These are phyloP conservation scores for Asbolus verrucosus DNA, from an alignment of 1,140 invertebrate genomes.

Conservation along the genomic window DNA sequence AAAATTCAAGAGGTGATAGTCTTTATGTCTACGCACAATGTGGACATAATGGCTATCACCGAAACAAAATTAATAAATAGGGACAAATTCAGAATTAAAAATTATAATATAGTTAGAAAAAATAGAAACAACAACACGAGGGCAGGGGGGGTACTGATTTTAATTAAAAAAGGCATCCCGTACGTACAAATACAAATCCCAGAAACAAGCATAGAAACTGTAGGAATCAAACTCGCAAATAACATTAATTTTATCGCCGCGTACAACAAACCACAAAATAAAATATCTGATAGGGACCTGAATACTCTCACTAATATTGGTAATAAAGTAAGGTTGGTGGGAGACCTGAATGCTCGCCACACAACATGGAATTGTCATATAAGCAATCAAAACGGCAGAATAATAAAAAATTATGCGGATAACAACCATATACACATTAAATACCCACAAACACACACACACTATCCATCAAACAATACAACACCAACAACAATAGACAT, in stretches of 20 bases:
- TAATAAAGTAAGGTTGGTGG: too few relatives aligned
- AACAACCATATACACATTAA: too few relatives aligned
- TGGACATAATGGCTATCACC: conserved; percentile 1
- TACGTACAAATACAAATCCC: background rate
- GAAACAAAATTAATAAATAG: background rate
- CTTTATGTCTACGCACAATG: background rate
- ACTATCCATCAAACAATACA: too few relatives aligned
- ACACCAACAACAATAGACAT: too few relatives aligned
- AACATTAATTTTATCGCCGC: background rate
- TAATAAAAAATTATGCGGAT: too few relatives aligned
- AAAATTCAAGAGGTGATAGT: background rate
- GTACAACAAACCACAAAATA: conserved; percentile 2
- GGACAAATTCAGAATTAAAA: conserved; percentile 5
- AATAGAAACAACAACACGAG: background rate
- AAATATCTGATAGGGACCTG: background rate
- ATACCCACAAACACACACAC: too few relatives aligned
- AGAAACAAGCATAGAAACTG: background rate
- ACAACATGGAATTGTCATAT: too few relatives aligned
- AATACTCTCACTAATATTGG: background rate
- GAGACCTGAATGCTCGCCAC: too few relatives aligned
- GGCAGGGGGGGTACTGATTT: background rate
- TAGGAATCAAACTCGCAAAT: background rate
- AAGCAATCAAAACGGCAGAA: too few relatives aligned
- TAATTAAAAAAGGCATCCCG: conserved; percentile 5
- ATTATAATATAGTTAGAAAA: background rate